phyloP scores from a whole-genome alignment of 2,797 vertebrate genomes.

The Sebastes melanostomus region DNA sequence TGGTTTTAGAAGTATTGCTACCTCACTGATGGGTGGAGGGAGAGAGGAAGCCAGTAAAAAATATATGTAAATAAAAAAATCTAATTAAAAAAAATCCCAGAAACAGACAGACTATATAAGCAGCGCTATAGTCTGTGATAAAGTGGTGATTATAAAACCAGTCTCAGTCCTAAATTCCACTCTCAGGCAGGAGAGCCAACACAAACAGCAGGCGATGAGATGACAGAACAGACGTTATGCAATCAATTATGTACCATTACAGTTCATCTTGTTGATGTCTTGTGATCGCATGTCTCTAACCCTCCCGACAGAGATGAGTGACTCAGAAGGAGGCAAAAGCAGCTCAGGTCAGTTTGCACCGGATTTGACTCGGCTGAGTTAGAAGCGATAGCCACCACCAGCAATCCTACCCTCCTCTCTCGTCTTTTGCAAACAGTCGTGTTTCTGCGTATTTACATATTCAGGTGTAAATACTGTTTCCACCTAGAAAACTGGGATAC shows the following conservation, averaged over 20 bases:
- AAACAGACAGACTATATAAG: no score
- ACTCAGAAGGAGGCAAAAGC: constrained; percentile 37
- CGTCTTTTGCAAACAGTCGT: not conserved
- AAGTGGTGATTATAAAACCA: not conserved
- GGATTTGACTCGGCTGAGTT: constrained; percentile 50
- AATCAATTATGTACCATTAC: constrained; percentile 22
- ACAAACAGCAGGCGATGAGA: not conserved
- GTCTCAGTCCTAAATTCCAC: not conserved
- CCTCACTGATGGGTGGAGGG: not conserved
- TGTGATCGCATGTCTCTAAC: not conserved
- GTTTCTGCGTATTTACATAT: not conserved
- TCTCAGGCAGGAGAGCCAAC: not conserved
- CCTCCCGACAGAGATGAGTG: constrained; percentile 28
- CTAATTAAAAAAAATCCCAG: not conserved
- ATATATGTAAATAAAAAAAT: not conserved
- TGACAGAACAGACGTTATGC: not conserved
- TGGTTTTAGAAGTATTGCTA: not conserved
- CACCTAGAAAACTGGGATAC: not conserved
- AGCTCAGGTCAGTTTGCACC: constrained; percentile 60
- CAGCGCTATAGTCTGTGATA: not conserved
- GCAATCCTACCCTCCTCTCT: not conserved
- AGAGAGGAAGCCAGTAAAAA: not conserved
- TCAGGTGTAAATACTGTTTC: not conserved
- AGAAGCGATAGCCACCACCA: not conserved
- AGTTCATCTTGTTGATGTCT: constrained; percentile 1